A percentile compares a stretch with the other conserved stretches of the same genome.
Evolutionary conservation across 2,113 vertebrate species (phyloP).

Genomic region (Colaptes auratus): DNA sequence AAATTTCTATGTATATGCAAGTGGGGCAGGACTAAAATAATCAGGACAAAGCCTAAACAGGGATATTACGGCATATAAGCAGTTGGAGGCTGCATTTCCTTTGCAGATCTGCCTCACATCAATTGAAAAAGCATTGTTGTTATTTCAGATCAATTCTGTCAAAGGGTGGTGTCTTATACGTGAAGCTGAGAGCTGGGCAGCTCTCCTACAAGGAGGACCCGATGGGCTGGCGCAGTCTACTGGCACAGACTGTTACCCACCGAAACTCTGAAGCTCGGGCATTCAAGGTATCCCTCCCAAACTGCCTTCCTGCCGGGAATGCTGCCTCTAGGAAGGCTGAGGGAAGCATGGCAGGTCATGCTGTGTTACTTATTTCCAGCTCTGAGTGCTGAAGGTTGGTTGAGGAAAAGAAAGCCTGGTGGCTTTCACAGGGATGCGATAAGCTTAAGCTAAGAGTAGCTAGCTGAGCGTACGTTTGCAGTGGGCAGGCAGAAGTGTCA

Average conservation of each 20-base stretch:
- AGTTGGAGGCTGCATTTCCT: not conserved
- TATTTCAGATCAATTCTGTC: slow-evolving; percentile 89
- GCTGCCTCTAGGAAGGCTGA: not conserved
- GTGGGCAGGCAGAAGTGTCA: not conserved
- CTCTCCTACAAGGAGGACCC: slow-evolving; percentile 98
- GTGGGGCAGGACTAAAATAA: not conserved
- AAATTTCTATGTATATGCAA: accelerated
- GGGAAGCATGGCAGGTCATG: not conserved
- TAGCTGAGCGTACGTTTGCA: accelerated
- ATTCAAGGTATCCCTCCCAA: slow-evolving; percentile 85
- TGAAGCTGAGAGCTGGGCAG: slow-evolving; percentile 94
- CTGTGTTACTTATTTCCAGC: not conserved
- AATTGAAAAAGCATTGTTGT: accelerated
- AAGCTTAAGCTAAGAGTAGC: not conserved
- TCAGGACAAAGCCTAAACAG: not conserved
- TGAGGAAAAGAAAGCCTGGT: not conserved
- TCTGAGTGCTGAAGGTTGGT: not conserved
- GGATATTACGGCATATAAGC: accelerated
- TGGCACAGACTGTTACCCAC: slow-evolving; percentile 88
- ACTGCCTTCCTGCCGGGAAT: not conserved
- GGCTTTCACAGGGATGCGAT: not conserved
- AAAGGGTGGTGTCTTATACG: slow-evolving; percentile 91
- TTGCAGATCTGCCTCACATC: not conserved
- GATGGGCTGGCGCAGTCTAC: slow-evolving; percentile 93
- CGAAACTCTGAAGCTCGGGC: slow-evolving; percentile 84